Evolutionary conservation across 2,797 vertebrate species (phyloP).

Genomic region (Tympanoctomys barrerae): DNA sequence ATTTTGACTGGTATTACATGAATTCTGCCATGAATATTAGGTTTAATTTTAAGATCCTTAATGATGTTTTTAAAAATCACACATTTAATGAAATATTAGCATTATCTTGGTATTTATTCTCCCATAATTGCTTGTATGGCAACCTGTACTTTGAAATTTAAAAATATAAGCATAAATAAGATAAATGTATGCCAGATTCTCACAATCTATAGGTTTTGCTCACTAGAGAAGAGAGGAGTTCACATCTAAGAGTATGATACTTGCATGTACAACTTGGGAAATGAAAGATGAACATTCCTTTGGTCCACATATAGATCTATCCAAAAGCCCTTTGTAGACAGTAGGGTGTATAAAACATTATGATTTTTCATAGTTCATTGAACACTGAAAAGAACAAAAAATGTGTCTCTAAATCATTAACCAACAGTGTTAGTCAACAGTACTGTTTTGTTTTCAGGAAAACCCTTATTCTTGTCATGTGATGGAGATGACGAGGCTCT

Average conservation of each 20-base stretch:
- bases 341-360: neutral
- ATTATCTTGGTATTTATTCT: slow-evolving; percentile 48
- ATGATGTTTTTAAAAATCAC: slow-evolving; percentile 55
- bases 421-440: neutral
- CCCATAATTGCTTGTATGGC: neutral
- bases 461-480: neutral
- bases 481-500: neutral
- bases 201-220: neutral
- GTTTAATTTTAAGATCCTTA: slow-evolving; percentile 72
- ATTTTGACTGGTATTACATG: slow-evolving; percentile 60
- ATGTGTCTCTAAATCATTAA: neutral
- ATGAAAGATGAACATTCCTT: neutral
- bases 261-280: neutral
- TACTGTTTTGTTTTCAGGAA: neutral
- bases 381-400: neutral
- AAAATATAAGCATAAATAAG: slow-evolving; percentile 42
- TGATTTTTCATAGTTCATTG: neutral
- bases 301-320: neutral
- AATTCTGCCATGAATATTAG: slow-evolving; percentile 68
- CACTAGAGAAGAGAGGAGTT: neutral
- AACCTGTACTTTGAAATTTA: neutral
- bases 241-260: neutral
- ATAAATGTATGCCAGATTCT: neutral
- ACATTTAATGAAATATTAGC: slow-evolving; percentile 41
- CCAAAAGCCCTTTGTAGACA: neutral